These are phyloP conservation scores for Elaphurus davidianus DNA, from an alignment of 2,113 vertebrate genomes.

Conservation along the genomic window DNA sequence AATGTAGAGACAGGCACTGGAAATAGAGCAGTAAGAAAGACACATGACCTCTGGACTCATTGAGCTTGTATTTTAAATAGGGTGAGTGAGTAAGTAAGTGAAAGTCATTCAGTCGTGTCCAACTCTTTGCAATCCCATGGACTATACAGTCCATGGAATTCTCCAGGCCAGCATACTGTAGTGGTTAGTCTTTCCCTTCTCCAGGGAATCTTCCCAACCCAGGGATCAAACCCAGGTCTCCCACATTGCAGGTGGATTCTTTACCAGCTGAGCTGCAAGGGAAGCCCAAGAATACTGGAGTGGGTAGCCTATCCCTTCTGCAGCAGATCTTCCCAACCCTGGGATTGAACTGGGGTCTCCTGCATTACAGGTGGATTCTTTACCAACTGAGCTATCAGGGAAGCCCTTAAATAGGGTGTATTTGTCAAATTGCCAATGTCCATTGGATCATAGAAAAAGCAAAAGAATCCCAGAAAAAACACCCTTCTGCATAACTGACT, in stretches of 20 bases:
- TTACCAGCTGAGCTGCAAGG: neutral
- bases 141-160: neutral
- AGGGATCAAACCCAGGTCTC: neutral
- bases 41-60: neutral
- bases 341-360: neutral
- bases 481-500: neutral
- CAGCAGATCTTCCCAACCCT: neutral
- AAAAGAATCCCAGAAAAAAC: neutral
- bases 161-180: neutral
- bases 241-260: neutral
- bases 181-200: neutral
- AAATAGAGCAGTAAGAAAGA: neutral
- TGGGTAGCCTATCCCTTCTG: neutral
- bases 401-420: neutral
- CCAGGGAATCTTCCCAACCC: neutral
- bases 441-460: neutral
- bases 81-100: neutral
- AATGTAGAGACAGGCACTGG: neutral
- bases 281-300: neutral
- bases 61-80: neutral
- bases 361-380: neutral
- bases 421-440: neutral
- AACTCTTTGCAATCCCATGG: neutral
- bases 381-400: neutral
- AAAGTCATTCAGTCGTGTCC: neutral